Conservation (phyloP, 2,888 invertebrate genomes). For the Euphydryas editha region DNA sequence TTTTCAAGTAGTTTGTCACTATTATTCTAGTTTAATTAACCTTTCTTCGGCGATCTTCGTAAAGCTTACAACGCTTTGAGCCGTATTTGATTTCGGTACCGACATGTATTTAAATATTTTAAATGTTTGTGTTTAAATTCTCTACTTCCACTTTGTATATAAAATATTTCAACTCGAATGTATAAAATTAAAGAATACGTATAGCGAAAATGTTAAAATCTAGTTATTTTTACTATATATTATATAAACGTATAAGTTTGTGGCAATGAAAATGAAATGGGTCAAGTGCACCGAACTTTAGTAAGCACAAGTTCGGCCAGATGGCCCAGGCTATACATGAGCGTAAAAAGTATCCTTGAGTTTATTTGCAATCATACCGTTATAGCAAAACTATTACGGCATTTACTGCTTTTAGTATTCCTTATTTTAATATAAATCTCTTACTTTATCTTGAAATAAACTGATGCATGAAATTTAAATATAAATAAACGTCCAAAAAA, state of each 20-base stretch:
- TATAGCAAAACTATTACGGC: background rate
- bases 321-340: background rate
- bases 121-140: no score
- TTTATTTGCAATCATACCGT: background rate
- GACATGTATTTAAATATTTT: background rate
- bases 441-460: no score
- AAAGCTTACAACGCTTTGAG: background rate
- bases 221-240: background rate
- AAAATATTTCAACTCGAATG: no score
- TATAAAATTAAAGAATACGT: background rate
- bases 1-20: slow-evolving; percentile 31
- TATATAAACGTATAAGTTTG: background rate
- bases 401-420: background rate
- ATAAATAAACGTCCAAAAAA: no score
- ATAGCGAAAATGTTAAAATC: background rate
- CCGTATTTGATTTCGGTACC: background rate
- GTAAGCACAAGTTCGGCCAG: slow-evolving; percentile 3
- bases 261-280: slow-evolving; percentile 22
- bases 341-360: background rate
- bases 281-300: slow-evolving; percentile 34
- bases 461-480: no score
- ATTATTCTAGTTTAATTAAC: slow-evolving; percentile 19
- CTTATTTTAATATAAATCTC: no score
- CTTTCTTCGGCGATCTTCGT: background rate
- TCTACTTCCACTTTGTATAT: no score